Evolutionary conservation across 2,113 vertebrate species (phyloP).

Genomic region (Gasterosteus aculeatus): DNA sequence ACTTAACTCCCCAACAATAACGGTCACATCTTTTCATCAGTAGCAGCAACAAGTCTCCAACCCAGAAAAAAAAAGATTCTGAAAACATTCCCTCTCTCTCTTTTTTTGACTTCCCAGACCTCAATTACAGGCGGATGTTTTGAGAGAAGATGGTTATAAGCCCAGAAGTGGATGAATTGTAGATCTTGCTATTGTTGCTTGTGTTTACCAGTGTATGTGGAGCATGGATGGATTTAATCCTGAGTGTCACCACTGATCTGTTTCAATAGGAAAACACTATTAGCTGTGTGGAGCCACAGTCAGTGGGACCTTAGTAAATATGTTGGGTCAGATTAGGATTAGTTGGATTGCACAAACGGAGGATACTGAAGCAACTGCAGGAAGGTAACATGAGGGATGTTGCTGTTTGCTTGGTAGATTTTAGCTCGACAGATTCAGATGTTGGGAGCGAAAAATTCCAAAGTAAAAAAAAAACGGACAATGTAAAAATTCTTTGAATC

Average conservation of each 20-base stretch:
- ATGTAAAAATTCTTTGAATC: constrained; percentile 20
- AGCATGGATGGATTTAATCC: constrained; percentile 53
- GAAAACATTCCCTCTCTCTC: not conserved
- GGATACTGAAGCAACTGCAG: constrained; percentile 10
- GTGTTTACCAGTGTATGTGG: constrained; percentile 51
- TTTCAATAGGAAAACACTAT: constrained; percentile 56
- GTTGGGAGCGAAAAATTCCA: constrained; percentile 8
- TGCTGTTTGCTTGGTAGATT: constrained; percentile 7
- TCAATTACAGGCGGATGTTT: constrained; percentile 42
- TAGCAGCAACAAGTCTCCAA: constrained; percentile 9
- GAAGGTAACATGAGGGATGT: not conserved
- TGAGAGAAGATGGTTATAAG: not conserved
- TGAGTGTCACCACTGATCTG: constrained; percentile 54
- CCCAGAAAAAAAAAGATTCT: not conserved
- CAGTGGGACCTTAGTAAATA: constrained; percentile 19
- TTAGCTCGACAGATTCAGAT: constrained; percentile 14
- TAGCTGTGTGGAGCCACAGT: constrained; percentile 28
- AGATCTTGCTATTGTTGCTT: constrained; percentile 30
- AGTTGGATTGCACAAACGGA: constrained; percentile 11
- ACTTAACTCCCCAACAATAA: not conserved
- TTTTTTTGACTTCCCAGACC: constrained; percentile 38
- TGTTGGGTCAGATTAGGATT: constrained; percentile 3
- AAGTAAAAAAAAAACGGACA: constrained; percentile 19
- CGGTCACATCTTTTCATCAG: constrained; percentile 6
- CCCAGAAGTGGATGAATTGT: constrained; percentile 30